phyloP scores from a whole-genome alignment of 2,888 invertebrate genomes.

The Masnerella sp. region DNA sequence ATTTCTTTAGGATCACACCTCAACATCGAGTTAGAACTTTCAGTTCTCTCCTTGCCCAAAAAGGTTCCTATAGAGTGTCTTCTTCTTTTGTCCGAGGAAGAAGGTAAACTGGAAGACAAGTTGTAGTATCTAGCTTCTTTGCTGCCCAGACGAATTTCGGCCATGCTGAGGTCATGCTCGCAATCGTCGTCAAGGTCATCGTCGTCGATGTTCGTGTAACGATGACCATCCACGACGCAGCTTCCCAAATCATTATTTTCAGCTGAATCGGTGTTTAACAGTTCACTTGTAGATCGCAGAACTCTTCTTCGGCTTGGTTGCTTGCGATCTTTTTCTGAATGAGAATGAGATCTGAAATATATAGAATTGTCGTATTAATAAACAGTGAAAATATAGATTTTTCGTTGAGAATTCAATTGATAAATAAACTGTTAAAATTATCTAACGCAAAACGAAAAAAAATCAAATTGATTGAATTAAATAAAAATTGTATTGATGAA shows the following conservation, averaged over 20 bases:
- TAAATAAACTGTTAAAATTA: no score
- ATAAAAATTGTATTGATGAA: no score
- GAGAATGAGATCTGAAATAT: conserved; percentile 71
- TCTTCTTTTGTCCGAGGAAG: conserved; percentile 78
- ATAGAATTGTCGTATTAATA: no score
- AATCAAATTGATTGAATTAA: no score
- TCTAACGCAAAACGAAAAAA: no score
- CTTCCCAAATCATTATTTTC: conserved; percentile 67
- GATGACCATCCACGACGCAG: conserved; percentile 46
- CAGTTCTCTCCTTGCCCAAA: conserved; percentile 77
- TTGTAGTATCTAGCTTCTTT: conserved; percentile 80
- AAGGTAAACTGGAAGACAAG: conserved; percentile 74
- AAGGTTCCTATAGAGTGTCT: conserved; percentile 86
- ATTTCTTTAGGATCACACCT: conserved; percentile 71
- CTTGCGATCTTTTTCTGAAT: conserved; percentile 71
- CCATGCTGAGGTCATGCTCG: conserved; percentile 38
- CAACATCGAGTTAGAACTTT: conserved; percentile 37
- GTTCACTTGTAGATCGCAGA: conserved; percentile 73
- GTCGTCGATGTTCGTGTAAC: conserved; percentile 57
- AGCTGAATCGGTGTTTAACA: conserved; percentile 73
- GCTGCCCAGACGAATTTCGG: conserved; percentile 79
- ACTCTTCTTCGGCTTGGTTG: conserved; percentile 66
- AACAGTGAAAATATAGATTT: no score
- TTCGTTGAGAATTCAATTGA: no score
- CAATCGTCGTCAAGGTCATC: no score